Base-by-base conservation (phyloP, 2,797 vertebrate species). In the Paedocypris micromegethes region DNA sequence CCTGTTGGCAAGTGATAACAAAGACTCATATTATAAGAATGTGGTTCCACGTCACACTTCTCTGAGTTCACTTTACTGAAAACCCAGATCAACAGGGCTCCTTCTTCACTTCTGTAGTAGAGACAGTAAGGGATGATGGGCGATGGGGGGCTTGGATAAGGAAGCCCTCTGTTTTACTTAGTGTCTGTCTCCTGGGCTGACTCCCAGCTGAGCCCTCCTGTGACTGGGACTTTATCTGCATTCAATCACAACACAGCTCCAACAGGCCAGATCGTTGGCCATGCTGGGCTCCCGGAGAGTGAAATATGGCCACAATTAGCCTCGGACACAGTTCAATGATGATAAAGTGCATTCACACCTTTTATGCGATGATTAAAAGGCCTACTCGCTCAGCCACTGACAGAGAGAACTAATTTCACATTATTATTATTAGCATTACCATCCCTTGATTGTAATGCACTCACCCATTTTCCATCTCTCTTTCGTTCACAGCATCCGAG, bases 281-380 rank as follows among this genome's bases (percentile, higher is more conserved):
- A 81, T 82, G 83, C 70, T 84, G 86, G 78, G 87, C 89, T 88
- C 84, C 74, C 82, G 90, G 93, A 95, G 93, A 95, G 92, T 95
- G 93, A 96, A 93, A 93, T 94, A 96, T 96, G 89, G 93, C 90
- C 87, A 93, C 93, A 96, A 96, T 96, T 96, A 95, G 92, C 92
- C 90, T 88, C 78, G 87, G 92, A 94, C 93, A 94, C 92, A 93
- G 94, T 93, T 94, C 92, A 94, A 93, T 94, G 92, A 94, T 94
- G 92, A 94, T 94, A 93, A 92, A 93, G 91, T 91, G 89, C 86
- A 85, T 88, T 88, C 82, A 88, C 89, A 90, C 88, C 93, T 94
- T 90, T 94, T 94, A 95, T 92, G 90, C 91, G 88, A 90, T 96
- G 94, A 97, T 95, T 95, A 96, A 95, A 94, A 92, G 91, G 87